A percentile compares a stretch with the other conserved stretches of the same genome.
phyloP scores from a whole-genome alignment of 2,797 vertebrate genomes.

The Anguilla megastoma region DNA sequence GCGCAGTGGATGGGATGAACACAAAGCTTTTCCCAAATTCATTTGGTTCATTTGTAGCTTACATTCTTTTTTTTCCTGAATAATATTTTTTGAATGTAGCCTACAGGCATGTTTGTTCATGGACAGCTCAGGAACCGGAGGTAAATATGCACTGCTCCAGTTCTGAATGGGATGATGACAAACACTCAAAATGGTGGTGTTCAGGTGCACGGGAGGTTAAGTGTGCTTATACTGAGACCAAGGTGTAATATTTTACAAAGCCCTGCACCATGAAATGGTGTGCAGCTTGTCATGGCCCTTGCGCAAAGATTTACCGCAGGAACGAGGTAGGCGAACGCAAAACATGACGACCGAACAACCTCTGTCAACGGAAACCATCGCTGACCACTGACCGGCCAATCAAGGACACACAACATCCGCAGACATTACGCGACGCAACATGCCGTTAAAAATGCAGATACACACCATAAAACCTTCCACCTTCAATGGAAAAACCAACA shows the following conservation, averaged over 20 bases:
- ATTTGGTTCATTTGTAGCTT: neutral
- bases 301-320: neutral
- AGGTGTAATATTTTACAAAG: neutral
- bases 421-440: conserved; percentile 46
- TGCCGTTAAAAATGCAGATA: conserved; percentile 22
- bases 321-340: neutral
- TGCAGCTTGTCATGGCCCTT: neutral
- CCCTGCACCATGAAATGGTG: conserved; percentile 13
- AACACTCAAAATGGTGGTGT: neutral
- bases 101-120: neutral
- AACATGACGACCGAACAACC: neutral
- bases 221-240: neutral
- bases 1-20: neutral
- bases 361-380: neutral
- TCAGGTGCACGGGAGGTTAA: neutral
- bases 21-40: conserved; percentile 30
- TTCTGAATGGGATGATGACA: neutral
- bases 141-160: neutral
- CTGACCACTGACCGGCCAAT: conserved; percentile 11
- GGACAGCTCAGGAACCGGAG: neutral
- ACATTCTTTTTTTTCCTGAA: neutral
- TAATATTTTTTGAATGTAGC: neutral
- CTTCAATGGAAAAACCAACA: neutral
- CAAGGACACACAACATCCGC: conserved; percentile 33
- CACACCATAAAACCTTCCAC: neutral